phyloP scores from a whole-genome alignment of 1,140 invertebrate genomes.

The Lasaia peninsularis region DNA sequence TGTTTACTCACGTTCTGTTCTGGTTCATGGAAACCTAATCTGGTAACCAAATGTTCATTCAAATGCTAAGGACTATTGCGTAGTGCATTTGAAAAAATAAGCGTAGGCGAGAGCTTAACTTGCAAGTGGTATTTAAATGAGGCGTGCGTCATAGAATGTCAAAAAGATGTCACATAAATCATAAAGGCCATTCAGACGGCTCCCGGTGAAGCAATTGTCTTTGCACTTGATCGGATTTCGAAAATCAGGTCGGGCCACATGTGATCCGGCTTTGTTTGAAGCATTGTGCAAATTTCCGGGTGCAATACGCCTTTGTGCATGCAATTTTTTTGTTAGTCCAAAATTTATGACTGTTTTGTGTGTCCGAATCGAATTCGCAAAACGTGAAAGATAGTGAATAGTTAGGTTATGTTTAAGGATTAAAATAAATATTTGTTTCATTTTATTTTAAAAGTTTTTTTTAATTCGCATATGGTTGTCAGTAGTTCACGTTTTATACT shows the following conservation, averaged over 20 bases:
- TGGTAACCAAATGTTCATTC: conserved; percentile 75
- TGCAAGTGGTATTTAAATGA: conserved; percentile 75
- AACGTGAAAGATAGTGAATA: neutral
- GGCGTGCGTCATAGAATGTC: conserved; percentile 71
- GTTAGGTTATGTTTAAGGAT: neutral
- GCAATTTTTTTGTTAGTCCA: conserved; percentile 27
- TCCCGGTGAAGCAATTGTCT: conserved; percentile 57
- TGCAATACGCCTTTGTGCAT: conserved; percentile 29
- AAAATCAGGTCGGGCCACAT: conserved; percentile 74
- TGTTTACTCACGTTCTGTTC: no score
- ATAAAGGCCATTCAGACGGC: conserved; percentile 60
- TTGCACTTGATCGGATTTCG: conserved; percentile 46
- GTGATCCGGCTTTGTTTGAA: conserved; percentile 54
- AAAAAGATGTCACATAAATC: conserved; percentile 72
- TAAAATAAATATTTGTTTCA: no score
- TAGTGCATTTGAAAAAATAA: conserved; percentile 55
- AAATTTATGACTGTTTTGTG: conserved; percentile 17
- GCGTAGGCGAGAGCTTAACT: conserved; percentile 55
- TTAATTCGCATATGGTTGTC: no score
- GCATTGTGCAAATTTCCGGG: conserved; percentile 72
- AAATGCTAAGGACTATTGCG: conserved; percentile 69
- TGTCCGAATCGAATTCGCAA: neutral
- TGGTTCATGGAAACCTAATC: conserved; percentile 54
- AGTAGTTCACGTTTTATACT: no score
- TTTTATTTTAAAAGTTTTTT: no score